These are phyloP conservation scores for Danionella dracula DNA, from an alignment of 2,797 vertebrate genomes.

Conservation along the genomic window DNA sequence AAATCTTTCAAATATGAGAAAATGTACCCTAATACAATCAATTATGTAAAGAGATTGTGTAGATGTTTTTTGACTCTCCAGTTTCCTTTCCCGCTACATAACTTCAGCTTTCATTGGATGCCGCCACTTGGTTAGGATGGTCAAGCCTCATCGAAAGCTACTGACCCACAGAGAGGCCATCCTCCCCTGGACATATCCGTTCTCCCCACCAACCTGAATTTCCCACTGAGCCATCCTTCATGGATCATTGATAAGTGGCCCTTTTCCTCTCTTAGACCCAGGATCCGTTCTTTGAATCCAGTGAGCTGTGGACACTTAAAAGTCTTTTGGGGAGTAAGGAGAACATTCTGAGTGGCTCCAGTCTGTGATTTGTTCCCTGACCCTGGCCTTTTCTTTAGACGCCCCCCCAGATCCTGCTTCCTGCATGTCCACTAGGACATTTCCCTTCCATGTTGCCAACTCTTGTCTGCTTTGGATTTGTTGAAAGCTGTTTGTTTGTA, in stretches of 20 bases:
- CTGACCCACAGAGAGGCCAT: slow-evolving; percentile 57
- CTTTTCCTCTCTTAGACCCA: slow-evolving; percentile 21
- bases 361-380: slow-evolving; percentile 39
- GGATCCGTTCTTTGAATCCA: slow-evolving; percentile 11
- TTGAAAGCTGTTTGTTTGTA: too few relatives aligned
- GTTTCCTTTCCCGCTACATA: slow-evolving; percentile 55
- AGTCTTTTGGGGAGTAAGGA: slow-evolving; percentile 25
- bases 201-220: slow-evolving; percentile 5
- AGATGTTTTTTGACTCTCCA: slow-evolving; percentile 62
- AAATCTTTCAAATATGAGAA: too few relatives aligned
- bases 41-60: slow-evolving; percentile 37
- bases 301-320: slow-evolving; percentile 10
- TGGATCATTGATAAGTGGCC: slow-evolving; percentile 34
- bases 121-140: slow-evolving; percentile 47
- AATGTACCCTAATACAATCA: too few relatives aligned
- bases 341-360: slow-evolving; percentile 38
- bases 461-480: slow-evolving; percentile 64
- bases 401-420: slow-evolving; percentile 36
- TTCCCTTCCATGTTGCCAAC: slow-evolving; percentile 58
- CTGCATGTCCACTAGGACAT: not conserved
- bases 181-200: slow-evolving; percentile 41
- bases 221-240: slow-evolving; percentile 33
- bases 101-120: slow-evolving; percentile 50
- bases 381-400: slow-evolving; percentile 32
- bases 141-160: slow-evolving; percentile 51